phyloP scores from a whole-genome alignment of 2,888 invertebrate genomes.

The Acrobasis repandana region DNA sequence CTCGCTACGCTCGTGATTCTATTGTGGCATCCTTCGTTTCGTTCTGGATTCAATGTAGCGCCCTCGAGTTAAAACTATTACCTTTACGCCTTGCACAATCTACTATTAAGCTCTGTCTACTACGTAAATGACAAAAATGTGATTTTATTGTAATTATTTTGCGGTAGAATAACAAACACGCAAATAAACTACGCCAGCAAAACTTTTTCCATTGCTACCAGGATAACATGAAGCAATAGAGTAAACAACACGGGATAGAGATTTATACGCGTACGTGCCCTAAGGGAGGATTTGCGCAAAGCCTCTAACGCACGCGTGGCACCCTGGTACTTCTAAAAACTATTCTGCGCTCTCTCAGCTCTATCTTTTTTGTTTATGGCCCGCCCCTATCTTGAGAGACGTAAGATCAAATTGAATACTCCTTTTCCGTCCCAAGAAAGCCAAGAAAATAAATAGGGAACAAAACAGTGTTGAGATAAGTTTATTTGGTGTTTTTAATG shows the following conservation, averaged over 20 bases:
- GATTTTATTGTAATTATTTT: no score
- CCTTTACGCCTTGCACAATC: no score
- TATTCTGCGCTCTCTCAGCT: constrained; percentile 42
- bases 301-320: constrained; percentile 54
- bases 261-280: constrained; percentile 52
- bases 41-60: no score
- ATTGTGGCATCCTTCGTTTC: no score
- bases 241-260: constrained; percentile 41
- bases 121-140: no score
- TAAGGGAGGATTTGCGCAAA: constrained; percentile 53
- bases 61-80: no score
- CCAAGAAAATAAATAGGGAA: background rate
- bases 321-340: constrained; percentile 55
- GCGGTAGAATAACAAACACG: background rate
- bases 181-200: background rate
- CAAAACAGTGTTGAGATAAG: constrained; percentile 5
- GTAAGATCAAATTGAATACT: constrained; percentile 16
- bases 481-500: no score
- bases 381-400: constrained; percentile 1
- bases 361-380: constrained; percentile 23
- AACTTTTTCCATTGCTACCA: constrained; percentile 32
- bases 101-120: no score
- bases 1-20: no score
- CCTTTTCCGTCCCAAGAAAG: background rate
- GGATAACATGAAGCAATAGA: constrained; percentile 39